phyloP scores from a whole-genome alignment of 2,797 vertebrate species.

The Staurois parvus region DNA sequence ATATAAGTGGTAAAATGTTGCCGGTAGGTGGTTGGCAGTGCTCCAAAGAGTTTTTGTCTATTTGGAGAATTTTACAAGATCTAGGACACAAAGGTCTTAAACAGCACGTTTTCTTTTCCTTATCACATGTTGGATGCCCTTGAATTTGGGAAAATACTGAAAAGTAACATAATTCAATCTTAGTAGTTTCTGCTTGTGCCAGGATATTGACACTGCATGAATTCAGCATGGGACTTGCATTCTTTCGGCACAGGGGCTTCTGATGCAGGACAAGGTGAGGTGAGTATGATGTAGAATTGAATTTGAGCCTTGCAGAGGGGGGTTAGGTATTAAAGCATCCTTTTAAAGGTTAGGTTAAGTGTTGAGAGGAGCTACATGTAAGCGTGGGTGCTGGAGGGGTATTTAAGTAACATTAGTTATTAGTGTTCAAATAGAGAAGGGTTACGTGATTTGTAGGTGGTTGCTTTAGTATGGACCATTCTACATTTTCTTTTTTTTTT shows the following conservation, averaged over 20 bases:
- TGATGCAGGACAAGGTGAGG: background rate
- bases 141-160: background rate
- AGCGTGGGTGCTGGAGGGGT: too few relatives aligned
- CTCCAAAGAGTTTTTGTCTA: background rate
- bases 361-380: too few relatives aligned
- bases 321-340: background rate
- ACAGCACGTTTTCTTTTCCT: slow-evolving; percentile 34
- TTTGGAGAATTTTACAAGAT: slow-evolving; percentile 16
- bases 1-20: background rate
- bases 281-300: background rate
- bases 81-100: slow-evolving; percentile 34
- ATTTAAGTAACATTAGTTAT: too few relatives aligned
- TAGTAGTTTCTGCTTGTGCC: background rate
- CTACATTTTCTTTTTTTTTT: too few relatives aligned
- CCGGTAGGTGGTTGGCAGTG: slow-evolving; percentile 27
- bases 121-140: background rate
- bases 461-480: too few relatives aligned
- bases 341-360: too few relatives aligned
- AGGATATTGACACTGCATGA: background rate
- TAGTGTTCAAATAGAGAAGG: too few relatives aligned
- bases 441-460: too few relatives aligned
- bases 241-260: background rate
- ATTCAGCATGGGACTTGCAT: background rate
- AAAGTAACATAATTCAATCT: background rate
- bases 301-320: background rate